Evolutionary conservation across 2,888 invertebrate species (phyloP), one percentile per base, ranked within the genome.

Genomic region (Sipunculus nudus): DNA sequence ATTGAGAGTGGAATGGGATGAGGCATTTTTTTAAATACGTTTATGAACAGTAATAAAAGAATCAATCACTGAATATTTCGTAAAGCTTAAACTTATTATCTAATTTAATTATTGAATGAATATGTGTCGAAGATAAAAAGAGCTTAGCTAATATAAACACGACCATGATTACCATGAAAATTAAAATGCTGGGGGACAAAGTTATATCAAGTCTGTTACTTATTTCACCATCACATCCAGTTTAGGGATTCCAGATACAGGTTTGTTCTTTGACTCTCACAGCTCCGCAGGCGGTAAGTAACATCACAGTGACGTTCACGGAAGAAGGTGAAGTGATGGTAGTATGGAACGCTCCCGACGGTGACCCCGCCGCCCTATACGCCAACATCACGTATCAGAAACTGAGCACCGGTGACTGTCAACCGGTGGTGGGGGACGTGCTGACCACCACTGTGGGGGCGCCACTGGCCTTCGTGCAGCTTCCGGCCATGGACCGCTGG

Each of bases 321-420:
- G 38, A 38, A 2, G 26, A n/a, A 23, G 56, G 47, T 8, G n/a
- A 23, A 6, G 40, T 61, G 3, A 21, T 23, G n/a, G 29, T 64
- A 25, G 40, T 19, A 16, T 64, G 64, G 64, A 38, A 29, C 2
- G 29, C 53, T 13, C 64, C 64, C 16, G 16, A 23, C 13, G 53
- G 50, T 19, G 5, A n/a, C 16, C 21, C 39, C 5, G 40, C 31
- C 2, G 25, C 10, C 13, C 5, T 62, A 32, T 23, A 28, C 8
- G 32, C 25, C 50, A 58, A 64, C 21, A 35, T 76, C 23, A 61
- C 62, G 19, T 71, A 72, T 49, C 68, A 66, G 39, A 48, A 67
- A 16, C 56, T 67, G 2, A 64, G 64, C 3, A 71, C 71, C 19
- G 74, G 75, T 0, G 71, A 77, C 59, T 78, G 78, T 59, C 23